Base-by-base conservation (phyloP, 2,888 invertebrate genomes). In the Germaria angustata region DNA sequence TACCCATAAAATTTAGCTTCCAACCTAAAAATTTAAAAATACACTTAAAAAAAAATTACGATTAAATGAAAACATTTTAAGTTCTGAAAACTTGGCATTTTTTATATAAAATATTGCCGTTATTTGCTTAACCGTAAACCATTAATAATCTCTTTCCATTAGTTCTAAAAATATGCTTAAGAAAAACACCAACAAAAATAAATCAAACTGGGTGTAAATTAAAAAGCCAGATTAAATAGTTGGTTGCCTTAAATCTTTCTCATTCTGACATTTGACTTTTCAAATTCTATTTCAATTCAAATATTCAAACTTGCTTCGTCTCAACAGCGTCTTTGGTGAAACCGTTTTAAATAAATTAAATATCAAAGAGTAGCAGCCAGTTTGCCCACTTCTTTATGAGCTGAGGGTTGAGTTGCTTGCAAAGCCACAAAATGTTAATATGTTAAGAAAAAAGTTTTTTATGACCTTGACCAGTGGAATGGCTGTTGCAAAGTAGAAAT, bases 381-480 rank as follows among this genome's bases (percentile, higher is more conserved):
- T 72, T 72, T 81, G 32, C 61, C 81, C 66, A 77, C 76, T 53
- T 63, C 22, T 53, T 77, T 69, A 36, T 36, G 2, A 46, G n/a
- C 41, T 51, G 5, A n/a, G 13, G 55, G 49, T 69, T 51, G 24
- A 68, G 68, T 63, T 41, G 63, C 51, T 63, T 63, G 24, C 59
- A 13, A 65, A 71, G 28, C 44, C 53, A 63, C 34, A 72, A 61
- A 72, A 32, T 75, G 11, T 24, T 44, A 61, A 20, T 49, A 17
- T 28, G n/a, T n/a, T 5, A 28, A 28, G 28, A 17, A 39, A 69
- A 44, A 51, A 36, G 0, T 53, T 34, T 13, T 22, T 59, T 22
- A 39, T 61, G 65, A 71, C 78, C 82, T 82, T 78, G 82, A 82
- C 75, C 69, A 28, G 6, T 15, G 39, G 32, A 73, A 20, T 53